These are phyloP conservation scores for Microdon myrmicae DNA, from an alignment of 2,888 invertebrate genomes.

Conservation along the genomic window DNA sequence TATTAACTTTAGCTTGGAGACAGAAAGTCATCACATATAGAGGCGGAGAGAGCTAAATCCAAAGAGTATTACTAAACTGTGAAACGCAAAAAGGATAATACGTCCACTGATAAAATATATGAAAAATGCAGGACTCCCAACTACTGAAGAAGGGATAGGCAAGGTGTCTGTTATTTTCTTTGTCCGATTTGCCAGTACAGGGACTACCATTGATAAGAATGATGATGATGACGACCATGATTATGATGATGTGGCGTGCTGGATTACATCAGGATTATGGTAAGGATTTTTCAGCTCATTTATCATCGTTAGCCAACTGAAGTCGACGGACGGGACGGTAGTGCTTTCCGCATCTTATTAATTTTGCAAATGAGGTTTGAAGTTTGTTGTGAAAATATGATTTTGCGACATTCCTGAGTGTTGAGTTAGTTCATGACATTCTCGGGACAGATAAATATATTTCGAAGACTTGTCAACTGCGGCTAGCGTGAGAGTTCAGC, in stretches of 20 bases:
- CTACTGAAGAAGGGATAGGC: background rate
- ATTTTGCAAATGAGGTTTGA: conserved; percentile 48
- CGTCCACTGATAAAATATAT: conserved; percentile 32
- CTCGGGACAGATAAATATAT: conserved; percentile 38
- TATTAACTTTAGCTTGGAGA: conserved; percentile 8
- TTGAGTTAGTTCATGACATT: too few species aligned
- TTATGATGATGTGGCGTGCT: conserved; percentile 37
- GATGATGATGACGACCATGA: conserved; percentile 18
- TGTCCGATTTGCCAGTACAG: too few species aligned
- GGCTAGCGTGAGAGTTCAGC: background rate
- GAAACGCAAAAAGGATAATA: conserved; percentile 46
- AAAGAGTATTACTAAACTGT: conserved; percentile 40
- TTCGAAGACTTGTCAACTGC: conserved; percentile 1
- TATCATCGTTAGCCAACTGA: conserved; percentile 43
- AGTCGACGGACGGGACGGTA: conserved; percentile 30
- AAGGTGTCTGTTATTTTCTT: too few species aligned
- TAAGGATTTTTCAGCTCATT: conserved; percentile 41
- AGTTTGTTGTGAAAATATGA: conserved; percentile 20
- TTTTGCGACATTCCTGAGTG: conserved; percentile 29
- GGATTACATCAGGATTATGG: conserved; percentile 44
- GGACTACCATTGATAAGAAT: too few species aligned
- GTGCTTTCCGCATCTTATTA: conserved; percentile 39
- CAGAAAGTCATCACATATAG: conserved; percentile 23
- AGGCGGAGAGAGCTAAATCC: conserved; percentile 20
- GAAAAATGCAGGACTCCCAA: conserved; percentile 40